These are phyloP conservation scores for Dipodomys stephensi DNA, from an alignment of 2,113 vertebrate genomes.

Conservation along the genomic window DNA sequence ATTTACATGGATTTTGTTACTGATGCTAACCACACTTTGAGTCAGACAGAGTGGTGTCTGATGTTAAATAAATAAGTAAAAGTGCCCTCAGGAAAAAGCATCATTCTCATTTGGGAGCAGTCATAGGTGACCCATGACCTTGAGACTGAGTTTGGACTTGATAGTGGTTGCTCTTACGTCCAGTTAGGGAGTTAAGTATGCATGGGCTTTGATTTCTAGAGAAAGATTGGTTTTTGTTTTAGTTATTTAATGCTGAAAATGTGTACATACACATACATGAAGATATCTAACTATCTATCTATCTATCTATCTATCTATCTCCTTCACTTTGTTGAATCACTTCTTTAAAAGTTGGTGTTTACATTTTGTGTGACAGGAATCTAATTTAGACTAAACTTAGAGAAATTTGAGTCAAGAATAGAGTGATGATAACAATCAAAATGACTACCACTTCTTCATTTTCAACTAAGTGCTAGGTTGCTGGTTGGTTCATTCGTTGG, in stretches of 20 bases:
- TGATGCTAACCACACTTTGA: slow-evolving; percentile 72
- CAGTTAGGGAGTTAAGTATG: background rate
- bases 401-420: background rate
- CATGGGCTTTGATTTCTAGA: background rate
- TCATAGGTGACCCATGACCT: slow-evolving; percentile 57
- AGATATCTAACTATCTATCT: too few species aligned
- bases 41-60: slow-evolving; percentile 64
- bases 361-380: background rate
- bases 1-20: slow-evolving; percentile 75
- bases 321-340: background rate
- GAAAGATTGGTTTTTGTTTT: background rate
- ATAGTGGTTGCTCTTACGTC: background rate
- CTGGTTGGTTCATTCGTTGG: background rate
- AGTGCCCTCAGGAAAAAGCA: background rate
- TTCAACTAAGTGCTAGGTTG: background rate
- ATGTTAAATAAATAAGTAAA: slow-evolving; percentile 78
- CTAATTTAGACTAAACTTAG: slow-evolving; percentile 14
- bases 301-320: too few species aligned
- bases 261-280: background rate
- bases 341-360: slow-evolving; percentile 20
- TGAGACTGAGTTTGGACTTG: slow-evolving; percentile 32
- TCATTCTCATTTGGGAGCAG: background rate
- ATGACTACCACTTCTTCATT: background rate
- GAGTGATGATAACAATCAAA: background rate
- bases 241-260: background rate